Percentiles rank a stretch among this genome's conserved stretches.
Evolutionary conservation across 1,140 invertebrate genomes (phyloP).

Genomic region (Saxidomus purpurata): DNA sequence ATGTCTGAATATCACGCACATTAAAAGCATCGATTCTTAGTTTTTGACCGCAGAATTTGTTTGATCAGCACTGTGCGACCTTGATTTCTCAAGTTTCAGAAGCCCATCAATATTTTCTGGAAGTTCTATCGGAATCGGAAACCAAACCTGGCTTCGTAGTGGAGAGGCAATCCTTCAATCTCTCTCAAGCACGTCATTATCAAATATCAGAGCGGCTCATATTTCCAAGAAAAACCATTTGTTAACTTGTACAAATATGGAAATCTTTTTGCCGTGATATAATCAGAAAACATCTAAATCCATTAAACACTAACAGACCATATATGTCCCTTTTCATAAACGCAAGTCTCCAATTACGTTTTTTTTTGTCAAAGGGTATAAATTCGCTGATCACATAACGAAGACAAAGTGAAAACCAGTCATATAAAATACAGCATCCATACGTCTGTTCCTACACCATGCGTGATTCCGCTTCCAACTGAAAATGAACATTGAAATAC

Average conservation of each 20-base stretch:
- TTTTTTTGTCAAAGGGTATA: no score
- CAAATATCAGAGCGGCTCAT: not conserved
- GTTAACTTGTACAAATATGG: slow-evolving; percentile 28
- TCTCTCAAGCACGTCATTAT: slow-evolving; percentile 24
- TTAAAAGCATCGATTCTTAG: not conserved
- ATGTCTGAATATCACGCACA: not conserved
- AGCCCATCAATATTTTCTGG: slow-evolving; percentile 11
- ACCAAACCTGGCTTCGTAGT: slow-evolving; percentile 19
- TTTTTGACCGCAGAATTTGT: not conserved
- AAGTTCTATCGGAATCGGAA: slow-evolving; percentile 4
- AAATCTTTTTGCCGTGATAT: not conserved
- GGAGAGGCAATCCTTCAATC: slow-evolving; percentile 18
- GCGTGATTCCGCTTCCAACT: no score
- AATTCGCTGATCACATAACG: no score
- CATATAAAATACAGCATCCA: no score
- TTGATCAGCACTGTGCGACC: not conserved
- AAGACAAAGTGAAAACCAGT: no score
- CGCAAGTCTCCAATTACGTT: no score
- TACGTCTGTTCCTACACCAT: no score
- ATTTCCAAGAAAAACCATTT: slow-evolving; percentile 15
- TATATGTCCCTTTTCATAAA: no score
- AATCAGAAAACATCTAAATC: not conserved
- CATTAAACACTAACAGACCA: not conserved
- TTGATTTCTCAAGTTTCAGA: not conserved
- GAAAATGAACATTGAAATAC: no score